Evolutionary conservation across 1,140 invertebrate species (phyloP).

Genomic region (Heliothis virescens): DNA sequence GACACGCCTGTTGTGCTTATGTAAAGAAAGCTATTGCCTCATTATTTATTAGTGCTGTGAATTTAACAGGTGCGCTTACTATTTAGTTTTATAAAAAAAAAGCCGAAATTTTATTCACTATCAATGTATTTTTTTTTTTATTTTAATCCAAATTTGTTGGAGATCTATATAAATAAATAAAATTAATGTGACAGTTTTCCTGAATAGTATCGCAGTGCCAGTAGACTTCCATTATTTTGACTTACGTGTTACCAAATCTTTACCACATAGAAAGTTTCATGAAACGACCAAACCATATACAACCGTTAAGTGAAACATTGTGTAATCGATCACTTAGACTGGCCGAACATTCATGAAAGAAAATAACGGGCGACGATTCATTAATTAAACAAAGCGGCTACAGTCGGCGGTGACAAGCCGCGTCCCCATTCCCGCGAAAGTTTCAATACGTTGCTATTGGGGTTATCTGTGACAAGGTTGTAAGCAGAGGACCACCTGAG

Average conservation of each 20-base stretch:
- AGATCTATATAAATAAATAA: no score
- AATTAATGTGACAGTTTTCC: neutral
- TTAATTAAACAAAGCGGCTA: conserved; percentile 71
- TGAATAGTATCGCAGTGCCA: neutral
- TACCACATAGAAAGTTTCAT: neutral
- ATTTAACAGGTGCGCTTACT: neutral
- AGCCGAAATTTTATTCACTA: no score
- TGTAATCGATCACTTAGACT: conserved; percentile 49
- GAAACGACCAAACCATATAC: conserved; percentile 6
- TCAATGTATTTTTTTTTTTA: no score
- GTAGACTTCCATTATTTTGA: neutral
- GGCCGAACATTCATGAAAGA: conserved; percentile 49
- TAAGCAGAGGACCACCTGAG: conserved; percentile 75
- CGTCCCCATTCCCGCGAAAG: conserved; percentile 77
- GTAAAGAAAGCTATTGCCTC: conserved; percentile 16
- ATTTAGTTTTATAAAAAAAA: neutral
- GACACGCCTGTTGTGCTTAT: conserved; percentile 27
- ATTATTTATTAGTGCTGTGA: conserved; percentile 18
- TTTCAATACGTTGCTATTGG: conserved; percentile 74
- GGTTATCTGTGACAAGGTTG: conserved; percentile 82
- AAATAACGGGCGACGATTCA: conserved; percentile 62
- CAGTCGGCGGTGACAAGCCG: conserved; percentile 58
- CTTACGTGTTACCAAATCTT: conserved; percentile 11
- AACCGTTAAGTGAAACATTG: conserved; percentile 48
- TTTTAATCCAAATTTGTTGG: no score